Base-by-base conservation (phyloP, 2,113 vertebrate species). In the Tetrax tetrax region DNA sequence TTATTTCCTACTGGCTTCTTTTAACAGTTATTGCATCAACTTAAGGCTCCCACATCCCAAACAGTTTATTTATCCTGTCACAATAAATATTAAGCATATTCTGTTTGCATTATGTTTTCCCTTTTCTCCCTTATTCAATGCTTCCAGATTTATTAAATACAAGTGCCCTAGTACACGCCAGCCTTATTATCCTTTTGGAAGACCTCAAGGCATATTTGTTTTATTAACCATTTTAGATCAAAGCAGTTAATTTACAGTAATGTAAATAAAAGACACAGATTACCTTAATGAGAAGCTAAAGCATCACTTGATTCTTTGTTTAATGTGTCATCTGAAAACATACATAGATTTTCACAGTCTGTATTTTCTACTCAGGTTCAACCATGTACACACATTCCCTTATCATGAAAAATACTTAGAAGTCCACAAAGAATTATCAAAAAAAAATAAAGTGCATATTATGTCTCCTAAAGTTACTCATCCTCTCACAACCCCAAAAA, bases 211-310 rank as follows among this genome's bases (percentile, higher is more conserved):
- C 45, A 71, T 74, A 83, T 75, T 95, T 87, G 45, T 69, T 94
- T 92, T 91, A 91, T 89, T 20, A 90, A 79, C 71, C 51, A 82
- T 24, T 81, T 61, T 29, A 76, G 68, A 96, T 84, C 37, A 94
- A 97, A 96, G 72, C 56, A 83, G 35, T 72, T 96, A 61, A 65
- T 90, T 94, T 93, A 61, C 87, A 91, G 79, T 48, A 86, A 69
- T 66, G 27, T 94, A 93, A 97, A 91, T 75, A 94, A 87, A 83
- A 94, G 25, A 81, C 35, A 76, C 21, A 47, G 38, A 87, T 82
- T 87, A 89, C 70, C 47, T 91, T 51, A 80, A 83, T 25, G 65
- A 93, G 80, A 76, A 48, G 54, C 66, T 79, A 74, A 94, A 54
- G 63, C 28, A 87, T 56, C 28, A 57, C 53, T 70, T 48, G 38